Evolutionary conservation across 2,113 vertebrate species (phyloP).

Genomic region (Megaleporinus macrocephalus): DNA sequence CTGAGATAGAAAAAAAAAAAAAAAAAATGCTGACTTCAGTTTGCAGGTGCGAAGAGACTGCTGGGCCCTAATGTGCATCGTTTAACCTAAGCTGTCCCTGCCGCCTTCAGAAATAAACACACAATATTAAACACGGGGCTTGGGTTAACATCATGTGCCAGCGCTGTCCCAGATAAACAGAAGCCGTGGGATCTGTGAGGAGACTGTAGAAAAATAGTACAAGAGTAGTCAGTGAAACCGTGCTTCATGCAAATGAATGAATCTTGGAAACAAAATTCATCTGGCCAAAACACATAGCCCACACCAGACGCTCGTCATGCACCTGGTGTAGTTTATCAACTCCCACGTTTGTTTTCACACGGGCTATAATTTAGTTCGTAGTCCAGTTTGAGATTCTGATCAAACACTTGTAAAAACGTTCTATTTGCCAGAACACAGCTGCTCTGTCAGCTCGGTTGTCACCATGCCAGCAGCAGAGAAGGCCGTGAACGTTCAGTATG

Average conservation of each 20-base stretch:
- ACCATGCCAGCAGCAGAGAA: no score
- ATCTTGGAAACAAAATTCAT: neutral
- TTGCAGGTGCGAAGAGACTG: constrained; percentile 14
- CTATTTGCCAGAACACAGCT: no score
- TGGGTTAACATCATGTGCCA: constrained; percentile 1
- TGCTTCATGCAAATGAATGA: neutral
- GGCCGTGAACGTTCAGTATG: no score
- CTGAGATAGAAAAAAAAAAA: neutral
- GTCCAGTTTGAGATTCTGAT: no score
- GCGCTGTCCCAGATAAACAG: constrained; percentile 7
- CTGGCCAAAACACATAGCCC: neutral
- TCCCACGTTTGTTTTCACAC: no score
- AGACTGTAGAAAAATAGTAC: neutral
- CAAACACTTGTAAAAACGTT: no score
- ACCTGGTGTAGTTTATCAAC: neutral
- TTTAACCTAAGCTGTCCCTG: constrained; percentile 43
- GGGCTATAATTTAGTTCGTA: no score
- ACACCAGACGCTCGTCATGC: neutral
- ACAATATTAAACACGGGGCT: constrained; percentile 10
- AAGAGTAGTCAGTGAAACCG: neutral
- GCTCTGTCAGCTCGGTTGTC: no score
- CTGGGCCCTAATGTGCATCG: constrained; percentile 14
- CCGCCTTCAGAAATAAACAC: constrained; percentile 23
- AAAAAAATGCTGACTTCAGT: constrained; percentile 29
- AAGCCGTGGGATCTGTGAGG: neutral